Base-by-base conservation (phyloP, 2,113 vertebrate species). In the Dicerorhinus sumatrensis region DNA sequence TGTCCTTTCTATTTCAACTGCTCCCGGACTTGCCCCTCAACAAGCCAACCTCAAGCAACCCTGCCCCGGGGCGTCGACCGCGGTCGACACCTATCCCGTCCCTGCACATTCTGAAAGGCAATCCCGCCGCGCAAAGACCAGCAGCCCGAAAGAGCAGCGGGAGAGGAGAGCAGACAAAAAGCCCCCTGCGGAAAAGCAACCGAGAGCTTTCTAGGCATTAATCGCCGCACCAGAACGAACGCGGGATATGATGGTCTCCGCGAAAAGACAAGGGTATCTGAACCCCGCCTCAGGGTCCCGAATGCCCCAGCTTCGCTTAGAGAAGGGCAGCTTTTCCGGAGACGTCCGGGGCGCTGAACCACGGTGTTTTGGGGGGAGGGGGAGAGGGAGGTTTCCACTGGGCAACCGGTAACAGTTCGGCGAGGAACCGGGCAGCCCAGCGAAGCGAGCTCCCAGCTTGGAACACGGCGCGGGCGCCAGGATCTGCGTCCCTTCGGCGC, bases 151-250 rank as follows among this genome's bases (percentile, higher is more conserved):
- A 75, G 67, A 48, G 85, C 81, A 70, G 75, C 29, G 33, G n/a
- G 54, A 62, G 60, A 48, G 1, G 18, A 51, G 60, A 29, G 25
- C 76, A 79, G 72, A 97, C 65, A 81, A 91, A 96, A 95, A 86
- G 51, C 73, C 86, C 36, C 63, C 88, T 83, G 94, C 39, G 16
- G 51, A 23, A 95, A 91, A 83, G 69, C 89, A 27, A 90, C 51
- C 10, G 29, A 63, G 33, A 75, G 97, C 95, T 96, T 94, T 89
- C 86, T 56, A 79, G 72, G 84, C 67, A 42, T 89, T 63, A 11
- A 77, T 90, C 87, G 11, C 86, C 27, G 48, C 97, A 27, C 69
- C 51, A 51, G 48, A 42, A 73, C 7, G 8, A 56, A 77, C 8
- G 10, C 8, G 1, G 92, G 51, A 48, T 6, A 20, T 0, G 16